Evolutionary conservation across 1,140 invertebrate genomes (phyloP).

Genomic region (Trichoplusia ni): DNA sequence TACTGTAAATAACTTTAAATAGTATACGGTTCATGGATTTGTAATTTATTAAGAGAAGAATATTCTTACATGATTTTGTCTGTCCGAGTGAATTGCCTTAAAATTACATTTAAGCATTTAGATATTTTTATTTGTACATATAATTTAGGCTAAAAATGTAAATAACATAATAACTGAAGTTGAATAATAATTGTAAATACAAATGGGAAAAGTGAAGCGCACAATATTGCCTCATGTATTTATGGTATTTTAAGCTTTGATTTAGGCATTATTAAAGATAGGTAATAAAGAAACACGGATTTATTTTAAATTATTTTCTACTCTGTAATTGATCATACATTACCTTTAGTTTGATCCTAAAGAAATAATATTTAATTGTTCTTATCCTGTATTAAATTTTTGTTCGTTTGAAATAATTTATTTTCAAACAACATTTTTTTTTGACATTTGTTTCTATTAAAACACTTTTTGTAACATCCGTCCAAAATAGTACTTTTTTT

Average conservation of each 20-base stretch:
- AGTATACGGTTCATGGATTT: no score
- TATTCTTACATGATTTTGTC: not conserved
- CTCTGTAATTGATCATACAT: no score
- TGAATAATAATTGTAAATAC: slow-evolving; percentile 10
- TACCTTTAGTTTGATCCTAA: no score
- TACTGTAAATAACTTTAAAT: no score
- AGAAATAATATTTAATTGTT: no score
- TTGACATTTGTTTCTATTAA: not conserved
- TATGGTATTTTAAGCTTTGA: not conserved
- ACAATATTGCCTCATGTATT: not conserved
- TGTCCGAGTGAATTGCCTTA: not conserved
- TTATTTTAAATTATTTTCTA: no score
- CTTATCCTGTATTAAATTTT: no score
- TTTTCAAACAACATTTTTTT: no score
- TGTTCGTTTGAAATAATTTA: no score
- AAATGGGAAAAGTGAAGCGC: not conserved
- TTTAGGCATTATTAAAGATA: not conserved
- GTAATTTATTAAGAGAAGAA: no score
- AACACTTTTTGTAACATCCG: no score
- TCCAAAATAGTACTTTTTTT: no score
- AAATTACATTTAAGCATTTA: not conserved
- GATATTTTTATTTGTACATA: slow-evolving; percentile 1
- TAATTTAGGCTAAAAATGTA: not conserved
- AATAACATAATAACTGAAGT: not conserved
- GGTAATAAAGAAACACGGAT: not conserved